A percentile compares a stretch with the other conserved stretches of the same genome.
These are phyloP conservation scores for Arvicanthis niloticus DNA, from an alignment of 2,113 vertebrate species.

Conservation along the genomic window DNA sequence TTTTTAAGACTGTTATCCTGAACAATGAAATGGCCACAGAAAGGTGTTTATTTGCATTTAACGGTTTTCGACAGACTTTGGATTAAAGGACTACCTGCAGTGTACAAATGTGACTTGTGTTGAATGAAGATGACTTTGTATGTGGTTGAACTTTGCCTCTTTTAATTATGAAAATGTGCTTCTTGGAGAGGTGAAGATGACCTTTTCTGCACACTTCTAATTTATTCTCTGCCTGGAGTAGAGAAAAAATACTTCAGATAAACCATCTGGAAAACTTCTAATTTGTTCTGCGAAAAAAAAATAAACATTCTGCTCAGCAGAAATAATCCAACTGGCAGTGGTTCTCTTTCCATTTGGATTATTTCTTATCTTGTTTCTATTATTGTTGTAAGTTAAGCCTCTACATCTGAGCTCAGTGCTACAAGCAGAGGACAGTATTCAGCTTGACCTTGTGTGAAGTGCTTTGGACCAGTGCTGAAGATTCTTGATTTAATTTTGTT, in stretches of 20 bases:
- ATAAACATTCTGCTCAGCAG: conserved; percentile 73
- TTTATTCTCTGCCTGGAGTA: conserved; percentile 72
- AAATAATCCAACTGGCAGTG: conserved; percentile 73
- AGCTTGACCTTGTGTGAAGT: not conserved
- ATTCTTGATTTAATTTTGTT: not conserved
- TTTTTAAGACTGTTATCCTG: conserved; percentile 36
- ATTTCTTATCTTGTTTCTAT: conserved; percentile 69
- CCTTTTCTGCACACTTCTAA: conserved; percentile 76
- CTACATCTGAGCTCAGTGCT: conserved; percentile 43
- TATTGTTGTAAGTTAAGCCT: conserved; percentile 60
- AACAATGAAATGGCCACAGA: conserved; percentile 32
- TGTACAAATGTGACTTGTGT: conserved; percentile 12
- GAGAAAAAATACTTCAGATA: conserved; percentile 77
- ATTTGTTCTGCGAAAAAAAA: conserved; percentile 77
- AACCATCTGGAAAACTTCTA: conserved; percentile 80
- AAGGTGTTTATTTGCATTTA: conserved; percentile 68
- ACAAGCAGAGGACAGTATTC: not conserved
- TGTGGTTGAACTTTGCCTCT: conserved; percentile 74
- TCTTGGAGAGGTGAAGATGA: conserved; percentile 67
- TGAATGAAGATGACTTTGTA: conserved; percentile 62
- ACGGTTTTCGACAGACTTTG: conserved; percentile 70
- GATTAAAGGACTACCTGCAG: conserved; percentile 62
- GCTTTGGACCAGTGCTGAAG: conserved; percentile 25
- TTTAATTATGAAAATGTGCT: conserved; percentile 77
- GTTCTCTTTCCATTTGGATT: conserved; percentile 62